These are phyloP conservation scores for Drosophila sulfurigaster DNA, from an alignment of 1,140 invertebrate genomes.

Conservation along the genomic window DNA sequence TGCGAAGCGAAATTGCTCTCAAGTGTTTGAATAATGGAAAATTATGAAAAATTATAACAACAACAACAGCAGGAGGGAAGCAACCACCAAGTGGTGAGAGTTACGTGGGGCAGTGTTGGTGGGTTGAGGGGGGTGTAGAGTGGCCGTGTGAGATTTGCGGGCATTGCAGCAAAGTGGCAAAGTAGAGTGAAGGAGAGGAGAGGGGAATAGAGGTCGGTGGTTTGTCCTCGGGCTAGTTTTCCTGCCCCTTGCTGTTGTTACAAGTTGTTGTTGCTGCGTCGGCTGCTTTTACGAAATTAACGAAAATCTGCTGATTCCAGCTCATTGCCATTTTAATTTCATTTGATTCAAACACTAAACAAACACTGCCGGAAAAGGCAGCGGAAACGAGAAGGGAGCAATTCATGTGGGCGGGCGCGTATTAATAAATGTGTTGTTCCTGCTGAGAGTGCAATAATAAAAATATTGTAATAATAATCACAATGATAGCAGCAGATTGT, in stretches of 20 bases:
- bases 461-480: constrained; percentile 33
- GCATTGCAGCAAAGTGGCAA: constrained; percentile 49
- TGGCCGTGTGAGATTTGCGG: constrained; percentile 56
- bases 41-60: constrained; percentile 82
- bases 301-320: constrained; percentile 85
- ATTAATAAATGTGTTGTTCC: constrained; percentile 45
- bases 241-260: background rate
- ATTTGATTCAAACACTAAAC: constrained; percentile 76
- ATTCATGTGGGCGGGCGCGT: background rate
- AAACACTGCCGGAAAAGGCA: constrained; percentile 48
- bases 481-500: constrained; percentile 37
- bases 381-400: background rate
- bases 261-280: constrained; percentile 42
- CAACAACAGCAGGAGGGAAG: constrained; percentile 40
- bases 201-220: constrained; percentile 8
- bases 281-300: constrained; percentile 64
- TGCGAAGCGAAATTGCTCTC: constrained; percentile 52
- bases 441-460: constrained; percentile 53
- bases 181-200: constrained; percentile 4
- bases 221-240: constrained; percentile 38
- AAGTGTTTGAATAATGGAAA: constrained; percentile 83
- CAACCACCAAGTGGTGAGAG: constrained; percentile 2
- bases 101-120: background rate
- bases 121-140: constrained; percentile 1
- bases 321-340: constrained; percentile 85